Evolutionary conservation across 2,888 invertebrate genomes (phyloP).

Genomic region (Eutolmus rufibarbis): DNA sequence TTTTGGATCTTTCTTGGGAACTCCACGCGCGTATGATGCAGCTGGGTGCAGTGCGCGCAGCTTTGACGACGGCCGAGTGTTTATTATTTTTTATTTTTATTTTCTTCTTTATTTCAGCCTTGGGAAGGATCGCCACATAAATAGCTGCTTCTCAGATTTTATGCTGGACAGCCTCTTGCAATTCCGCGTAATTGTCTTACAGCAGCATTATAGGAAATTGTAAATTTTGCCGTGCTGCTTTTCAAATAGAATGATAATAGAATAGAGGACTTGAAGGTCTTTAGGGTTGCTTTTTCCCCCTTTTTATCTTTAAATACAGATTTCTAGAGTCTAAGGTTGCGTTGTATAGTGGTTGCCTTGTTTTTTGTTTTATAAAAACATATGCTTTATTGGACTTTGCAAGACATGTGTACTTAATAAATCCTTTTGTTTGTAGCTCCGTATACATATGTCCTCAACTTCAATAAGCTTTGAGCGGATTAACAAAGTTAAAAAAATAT

Average conservation of each 20-base stretch:
- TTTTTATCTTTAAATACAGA: not conserved
- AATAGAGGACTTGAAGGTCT: not conserved
- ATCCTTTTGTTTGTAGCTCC: no score
- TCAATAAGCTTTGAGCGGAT: no score
- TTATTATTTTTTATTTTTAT: not conserved
- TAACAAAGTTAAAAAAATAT: no score
- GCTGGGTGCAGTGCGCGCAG: not conserved
- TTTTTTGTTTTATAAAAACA: not conserved
- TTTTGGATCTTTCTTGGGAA: not conserved
- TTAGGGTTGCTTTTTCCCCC: not conserved
- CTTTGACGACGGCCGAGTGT: not conserved
- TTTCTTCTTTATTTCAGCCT: not conserved
- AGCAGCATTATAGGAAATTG: not conserved
- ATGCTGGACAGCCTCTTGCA: not conserved
- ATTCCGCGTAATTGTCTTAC: not conserved
- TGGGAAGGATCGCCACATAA: not conserved
- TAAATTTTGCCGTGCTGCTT: not conserved
- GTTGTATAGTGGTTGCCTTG: not conserved
- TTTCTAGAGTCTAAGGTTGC: not conserved
- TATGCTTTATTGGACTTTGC: not conserved
- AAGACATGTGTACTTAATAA: no score
- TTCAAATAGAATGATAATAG: not conserved
- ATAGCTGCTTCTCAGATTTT: not conserved
- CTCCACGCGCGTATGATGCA: not conserved
- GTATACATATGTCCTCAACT: no score